phyloP scores from a whole-genome alignment of 2,113 vertebrate genomes.

The Catharus fuscescens region DNA sequence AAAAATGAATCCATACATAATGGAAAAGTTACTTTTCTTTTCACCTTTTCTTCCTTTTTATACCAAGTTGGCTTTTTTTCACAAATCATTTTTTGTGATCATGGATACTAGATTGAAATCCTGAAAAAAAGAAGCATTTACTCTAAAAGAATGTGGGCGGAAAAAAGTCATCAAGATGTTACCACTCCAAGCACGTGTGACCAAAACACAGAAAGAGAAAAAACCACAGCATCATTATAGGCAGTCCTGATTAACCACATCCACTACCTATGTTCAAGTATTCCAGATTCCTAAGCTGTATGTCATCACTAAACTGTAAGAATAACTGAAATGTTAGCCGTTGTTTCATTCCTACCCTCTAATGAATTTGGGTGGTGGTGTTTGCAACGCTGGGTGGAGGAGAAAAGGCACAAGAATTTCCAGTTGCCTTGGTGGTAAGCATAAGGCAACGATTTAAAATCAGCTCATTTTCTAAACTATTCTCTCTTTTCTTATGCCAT shows the following conservation, averaged over 20 bases:
- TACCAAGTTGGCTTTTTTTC: not conserved
- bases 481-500: not conserved
- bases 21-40: not conserved
- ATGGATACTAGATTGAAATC: not conserved
- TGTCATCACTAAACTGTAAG: not conserved
- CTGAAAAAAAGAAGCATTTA: not conserved
- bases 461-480: not conserved
- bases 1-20: not conserved
- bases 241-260: not conserved
- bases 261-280: not conserved
- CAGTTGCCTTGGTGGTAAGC: not conserved
- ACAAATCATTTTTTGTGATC: not conserved
- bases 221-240: rapidly evolving
- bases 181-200: not conserved
- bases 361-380: not conserved
- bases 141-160: not conserved
- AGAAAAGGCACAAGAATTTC: not conserved
- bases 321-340: not conserved
- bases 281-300: not conserved
- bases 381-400: not conserved
- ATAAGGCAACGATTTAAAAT: not conserved
- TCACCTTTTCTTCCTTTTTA: not conserved
- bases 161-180: not conserved
- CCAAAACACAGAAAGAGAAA: not conserved
- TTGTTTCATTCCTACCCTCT: not conserved